A percentile compares a stretch with the other conserved stretches of the same genome.
These are phyloP conservation scores for Galeopsomyia nigrocyanea DNA, from an alignment of 2,888 invertebrate species.

Conservation along the genomic window DNA sequence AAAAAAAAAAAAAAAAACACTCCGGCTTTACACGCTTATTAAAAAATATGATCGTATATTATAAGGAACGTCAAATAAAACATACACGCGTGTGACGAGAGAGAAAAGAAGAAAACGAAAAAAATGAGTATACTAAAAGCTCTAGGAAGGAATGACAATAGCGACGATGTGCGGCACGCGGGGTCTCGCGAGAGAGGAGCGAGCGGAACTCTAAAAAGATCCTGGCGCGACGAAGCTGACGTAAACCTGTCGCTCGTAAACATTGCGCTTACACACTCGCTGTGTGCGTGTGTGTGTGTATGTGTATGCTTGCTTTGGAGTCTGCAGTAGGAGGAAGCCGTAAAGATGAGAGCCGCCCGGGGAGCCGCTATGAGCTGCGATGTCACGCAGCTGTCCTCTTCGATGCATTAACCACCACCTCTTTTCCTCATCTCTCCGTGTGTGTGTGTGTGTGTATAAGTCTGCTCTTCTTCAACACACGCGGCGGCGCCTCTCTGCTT, in stretches of 20 bases:
- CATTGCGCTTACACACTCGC: background rate
- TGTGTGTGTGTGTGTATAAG: too few species aligned
- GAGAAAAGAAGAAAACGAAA: background rate
- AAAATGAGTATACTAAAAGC: background rate
- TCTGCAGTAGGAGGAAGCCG: conserved; percentile 25
- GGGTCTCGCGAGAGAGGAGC: too few species aligned
- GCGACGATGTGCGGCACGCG: background rate
- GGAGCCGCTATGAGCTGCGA: background rate
- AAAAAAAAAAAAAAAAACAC: too few species aligned
- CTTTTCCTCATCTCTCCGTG: too few species aligned
- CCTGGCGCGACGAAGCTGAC: conserved; percentile 24
- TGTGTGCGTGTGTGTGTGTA: too few species aligned
- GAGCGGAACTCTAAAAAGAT: conserved; percentile 20
- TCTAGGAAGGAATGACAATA: background rate
- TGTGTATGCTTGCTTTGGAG: too few species aligned
- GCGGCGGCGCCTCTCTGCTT: too few species aligned
- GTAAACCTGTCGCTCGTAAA: conserved; percentile 45
- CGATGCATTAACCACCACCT: conserved; percentile 20
- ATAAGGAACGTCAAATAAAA: background rate
- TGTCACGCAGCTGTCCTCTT: conserved; percentile 9
- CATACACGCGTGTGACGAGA: background rate
- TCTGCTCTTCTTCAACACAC: too few species aligned
- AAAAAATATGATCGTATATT: too few species aligned
- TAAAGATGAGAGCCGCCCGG: conserved; percentile 13
- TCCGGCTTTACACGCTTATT: too few species aligned